phyloP scores from a whole-genome alignment of 2,113 vertebrate genomes.

The Notothenia rossii region DNA sequence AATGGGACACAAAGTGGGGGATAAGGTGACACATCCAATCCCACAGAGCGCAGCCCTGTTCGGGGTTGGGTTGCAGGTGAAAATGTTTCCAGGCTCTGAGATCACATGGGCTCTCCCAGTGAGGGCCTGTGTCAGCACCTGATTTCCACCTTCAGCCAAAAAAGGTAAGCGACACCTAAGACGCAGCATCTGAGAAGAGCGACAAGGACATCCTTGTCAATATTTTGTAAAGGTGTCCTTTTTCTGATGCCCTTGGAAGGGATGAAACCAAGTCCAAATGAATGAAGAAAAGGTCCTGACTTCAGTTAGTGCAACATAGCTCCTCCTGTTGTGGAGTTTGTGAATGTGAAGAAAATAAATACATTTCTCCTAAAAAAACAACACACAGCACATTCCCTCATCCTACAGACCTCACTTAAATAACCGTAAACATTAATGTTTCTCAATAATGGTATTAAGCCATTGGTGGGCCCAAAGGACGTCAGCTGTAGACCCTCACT shows the following conservation, averaged over 20 bases:
- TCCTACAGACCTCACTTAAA: not conserved
- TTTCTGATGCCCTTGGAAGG: not conserved
- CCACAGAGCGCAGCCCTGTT: conserved; percentile 54
- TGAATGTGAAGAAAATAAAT: conserved; percentile 10
- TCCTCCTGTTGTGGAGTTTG: conserved; percentile 51
- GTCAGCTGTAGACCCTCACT: not conserved
- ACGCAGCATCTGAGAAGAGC: conserved; percentile 8
- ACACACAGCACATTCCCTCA: not conserved
- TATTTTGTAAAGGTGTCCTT: conserved; percentile 2
- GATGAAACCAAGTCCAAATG: not conserved
- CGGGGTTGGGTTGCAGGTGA: conserved; percentile 76
- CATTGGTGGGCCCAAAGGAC: not conserved
- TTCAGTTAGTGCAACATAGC: conserved; percentile 43
- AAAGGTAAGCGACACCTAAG: conserved; percentile 39
- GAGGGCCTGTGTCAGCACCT: not conserved
- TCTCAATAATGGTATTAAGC: not conserved
- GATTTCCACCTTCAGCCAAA: conserved; percentile 32
- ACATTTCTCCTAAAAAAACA: too few species aligned
- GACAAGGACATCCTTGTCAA: conserved; percentile 14
- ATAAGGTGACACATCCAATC: conserved; percentile 81
- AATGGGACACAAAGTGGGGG: conserved; percentile 81
- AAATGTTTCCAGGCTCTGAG: conserved; percentile 71
- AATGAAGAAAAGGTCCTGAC: not conserved
- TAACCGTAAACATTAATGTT: not conserved
- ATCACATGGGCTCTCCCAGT: conserved; percentile 49